Conservation (phyloP, 1,140 invertebrate genomes). For the Procambarus virginalis region DNA sequence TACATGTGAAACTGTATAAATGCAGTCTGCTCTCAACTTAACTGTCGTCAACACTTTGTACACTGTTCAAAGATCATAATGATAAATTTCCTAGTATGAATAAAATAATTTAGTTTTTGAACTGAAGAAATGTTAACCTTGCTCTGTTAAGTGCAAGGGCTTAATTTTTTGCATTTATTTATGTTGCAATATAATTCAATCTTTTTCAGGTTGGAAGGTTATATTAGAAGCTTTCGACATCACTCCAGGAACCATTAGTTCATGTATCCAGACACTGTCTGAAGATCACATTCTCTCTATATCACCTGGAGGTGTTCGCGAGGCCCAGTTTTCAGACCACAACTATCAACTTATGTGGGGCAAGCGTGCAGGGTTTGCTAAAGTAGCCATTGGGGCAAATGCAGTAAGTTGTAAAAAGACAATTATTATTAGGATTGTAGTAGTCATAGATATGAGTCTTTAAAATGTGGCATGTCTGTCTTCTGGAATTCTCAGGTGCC, state of each 20-base stretch:
- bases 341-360: conserved; percentile 93
- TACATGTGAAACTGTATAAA: too few relatives aligned
- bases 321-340: conserved; percentile 95
- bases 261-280: conserved; percentile 88
- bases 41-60: too few relatives aligned
- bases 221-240: conserved; percentile 93
- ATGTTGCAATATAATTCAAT: background rate
- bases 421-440: too few relatives aligned
- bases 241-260: conserved; percentile 94
- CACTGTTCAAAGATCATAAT: too few relatives aligned
- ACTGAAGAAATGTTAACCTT: too few relatives aligned
- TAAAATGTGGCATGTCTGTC: too few relatives aligned
- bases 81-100: too few relatives aligned
- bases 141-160: too few relatives aligned
- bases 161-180: background rate
- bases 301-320: conserved; percentile 97
- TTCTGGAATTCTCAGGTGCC: too few relatives aligned
- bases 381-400: conserved; percentile 95
- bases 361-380: conserved; percentile 95
- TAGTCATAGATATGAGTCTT: too few relatives aligned
- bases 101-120: too few relatives aligned
- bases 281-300: conserved; percentile 94
- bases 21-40: too few relatives aligned
- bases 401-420: conserved; percentile 80
- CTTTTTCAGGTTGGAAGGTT: conserved; percentile 78